Evolutionary conservation across 2,113 vertebrate genomes (phyloP), one percentile per base, ranked within the genome.

Genomic region (Hyaena hyaena): DNA sequence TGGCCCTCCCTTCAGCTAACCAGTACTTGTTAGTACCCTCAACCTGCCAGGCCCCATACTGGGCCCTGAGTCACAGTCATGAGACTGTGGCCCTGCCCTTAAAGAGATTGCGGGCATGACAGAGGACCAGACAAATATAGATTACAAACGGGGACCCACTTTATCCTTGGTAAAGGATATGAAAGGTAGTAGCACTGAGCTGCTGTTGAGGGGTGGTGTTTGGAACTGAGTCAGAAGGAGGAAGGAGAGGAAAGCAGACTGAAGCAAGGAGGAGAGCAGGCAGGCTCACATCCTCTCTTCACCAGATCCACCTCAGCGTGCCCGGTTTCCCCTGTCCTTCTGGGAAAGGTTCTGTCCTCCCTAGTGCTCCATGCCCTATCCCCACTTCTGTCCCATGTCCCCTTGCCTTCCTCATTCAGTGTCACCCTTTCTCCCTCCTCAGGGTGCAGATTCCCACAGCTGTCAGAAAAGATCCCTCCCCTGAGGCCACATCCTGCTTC

Each of bases 291-390:
- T 65, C n/a, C 63, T 77, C 43, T 17, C 26, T 61, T 88, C 17
- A 3, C 61, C 39, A 12, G 0, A 8, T 4, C 1, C 7, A 58
- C 74, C 35, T 55, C 9, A 2, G 33, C 3, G 0, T 28, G 24
- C 55, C 85, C 15, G 0, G 16, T 24, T 28, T 65, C 33, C 65
- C 45, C 43, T 39, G 23, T 21, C n/a, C 68, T 53, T 66, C 43
- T 53, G 5, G 14, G 15, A 15, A 14, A 2, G 10, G 8, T 16
- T 19, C 10, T 0, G 17, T 23, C 66, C 55, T 85, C 28, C 35
- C 17, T 23, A 19, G 19, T 58, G 45, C 39, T 69, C 39, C 10
- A 5, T 31, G 14, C n/a, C 2, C 4, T 4, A 2, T 12, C 33
- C 26, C 15, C 35, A 16, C 16, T 48, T 24, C 55, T 31, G 24